These are phyloP conservation scores for Psix sp. DNA, from an alignment of 1,140 invertebrate species.

Conservation along the genomic window DNA sequence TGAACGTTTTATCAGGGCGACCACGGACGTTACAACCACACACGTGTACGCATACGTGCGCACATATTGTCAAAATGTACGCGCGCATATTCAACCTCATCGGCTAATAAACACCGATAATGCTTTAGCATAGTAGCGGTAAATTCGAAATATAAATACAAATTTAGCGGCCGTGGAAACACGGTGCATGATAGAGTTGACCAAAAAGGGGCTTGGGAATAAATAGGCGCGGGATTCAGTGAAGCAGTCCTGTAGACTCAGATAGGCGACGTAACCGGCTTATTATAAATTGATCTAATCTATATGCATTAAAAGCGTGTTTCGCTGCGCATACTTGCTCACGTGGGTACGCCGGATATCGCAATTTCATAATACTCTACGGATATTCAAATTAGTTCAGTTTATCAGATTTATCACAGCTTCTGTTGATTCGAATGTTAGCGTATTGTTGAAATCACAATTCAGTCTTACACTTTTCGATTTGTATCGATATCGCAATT, in stretches of 20 bases:
- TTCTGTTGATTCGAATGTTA: conserved; percentile 55
- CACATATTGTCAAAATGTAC: conserved; percentile 50
- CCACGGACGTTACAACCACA: conserved; percentile 41
- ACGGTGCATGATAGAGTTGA: conserved; percentile 47
- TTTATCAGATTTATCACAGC: conserved; percentile 73
- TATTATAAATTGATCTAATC: conserved; percentile 77
- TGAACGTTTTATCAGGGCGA: conserved; percentile 68
- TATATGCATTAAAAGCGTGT: conserved; percentile 76
- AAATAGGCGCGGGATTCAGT: conserved; percentile 14
- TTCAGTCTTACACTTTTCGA: too few relatives aligned
- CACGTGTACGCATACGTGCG: conserved; percentile 2
- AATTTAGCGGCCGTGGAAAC: conserved; percentile 65
- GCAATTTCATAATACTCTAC: conserved; percentile 73
- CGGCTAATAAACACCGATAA: conserved; percentile 73
- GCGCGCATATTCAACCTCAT: conserved; percentile 60
- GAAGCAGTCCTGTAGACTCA: conserved; percentile 26
- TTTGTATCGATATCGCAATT: too few relatives aligned
- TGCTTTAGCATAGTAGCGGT: conserved; percentile 69
- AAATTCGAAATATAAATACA: conserved; percentile 74
- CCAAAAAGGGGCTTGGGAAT: conserved; percentile 38
- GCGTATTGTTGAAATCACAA: conserved; percentile 58
- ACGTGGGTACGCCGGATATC: conserved; percentile 68
- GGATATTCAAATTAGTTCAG: conserved; percentile 74
- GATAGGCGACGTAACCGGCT: conserved; percentile 67
- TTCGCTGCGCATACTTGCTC: conserved; percentile 64